Base-by-base conservation (phyloP, 2,888 invertebrate genomes). In the Disparrhopalites patrizii region DNA sequence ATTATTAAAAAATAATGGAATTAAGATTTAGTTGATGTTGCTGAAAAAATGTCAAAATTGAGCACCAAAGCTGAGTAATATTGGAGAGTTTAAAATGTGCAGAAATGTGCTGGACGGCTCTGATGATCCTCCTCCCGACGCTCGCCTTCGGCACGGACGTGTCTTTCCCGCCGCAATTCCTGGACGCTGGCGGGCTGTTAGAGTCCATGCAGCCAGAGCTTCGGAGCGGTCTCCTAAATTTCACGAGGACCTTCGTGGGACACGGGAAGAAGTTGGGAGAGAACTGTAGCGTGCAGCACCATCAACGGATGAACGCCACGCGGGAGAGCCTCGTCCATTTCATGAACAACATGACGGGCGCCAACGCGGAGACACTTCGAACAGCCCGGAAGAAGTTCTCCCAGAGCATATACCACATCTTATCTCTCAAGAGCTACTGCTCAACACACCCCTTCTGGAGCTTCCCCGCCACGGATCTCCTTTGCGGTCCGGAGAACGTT, bases 381-480 rank as follows among this genome's bases (percentile, higher is more conserved):
- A 10, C 27, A 10, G 33, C 38, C 18, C 25, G 10, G 8, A 10
- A 25, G 3, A 10, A 23, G 8, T 10, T 57, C 23, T 18, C 38
- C 8, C 38, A 20, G n/a, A 38, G 57, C 28, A 10, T 57, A 2
- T 40, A 57, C 3, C 25, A 33, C 4, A 57, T 27, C 3, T n/a
- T 33, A 4, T 1, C 10, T 5, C 25, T 25, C 15, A 38, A 23
- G 5, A 38, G 36, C 13, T 57, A 33, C 40, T 57, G 57, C 28
- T 1, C 13, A 13, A 40, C 40, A 4, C 18, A 57, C 25, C 57
- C 57, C 1, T 57, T 57, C n/a, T 40, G 57, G 57, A 38, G 40
- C 1, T 20, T 38, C 15, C 38, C 25, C 28, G 7, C 7, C 5
- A 25, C 27, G 8, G 57, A 57, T 25, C 38, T 57, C 23, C 25